These are phyloP conservation scores for Rhegmatorhina hoffmannsi DNA, from an alignment of 2,113 vertebrate species.

Conservation along the genomic window DNA sequence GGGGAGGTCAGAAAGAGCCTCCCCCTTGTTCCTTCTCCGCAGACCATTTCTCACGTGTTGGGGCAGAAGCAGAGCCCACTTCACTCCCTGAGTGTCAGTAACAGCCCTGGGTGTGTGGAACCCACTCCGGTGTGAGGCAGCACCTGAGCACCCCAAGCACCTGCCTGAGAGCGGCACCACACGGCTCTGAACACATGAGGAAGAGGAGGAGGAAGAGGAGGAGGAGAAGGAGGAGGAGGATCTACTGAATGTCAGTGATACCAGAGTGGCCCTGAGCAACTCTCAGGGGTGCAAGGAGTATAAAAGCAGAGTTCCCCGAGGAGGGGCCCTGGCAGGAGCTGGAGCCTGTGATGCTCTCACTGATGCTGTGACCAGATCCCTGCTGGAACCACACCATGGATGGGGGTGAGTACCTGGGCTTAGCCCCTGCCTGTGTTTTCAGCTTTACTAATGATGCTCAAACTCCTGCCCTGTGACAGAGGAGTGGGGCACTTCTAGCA, in stretches of 20 bases:
- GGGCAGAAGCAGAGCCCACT: not conserved
- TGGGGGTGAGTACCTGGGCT: slow-evolving; percentile 51
- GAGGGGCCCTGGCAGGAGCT: not conserved
- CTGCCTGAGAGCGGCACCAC: not conserved
- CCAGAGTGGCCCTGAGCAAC: not conserved
- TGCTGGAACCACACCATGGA: slow-evolving; percentile 24
- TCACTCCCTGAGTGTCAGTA: fast-evolving
- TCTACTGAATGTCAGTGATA: not conserved
- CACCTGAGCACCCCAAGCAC: not conserved
- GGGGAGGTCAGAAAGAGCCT: not conserved
- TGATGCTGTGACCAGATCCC: not conserved
- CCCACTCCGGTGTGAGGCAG: not conserved
- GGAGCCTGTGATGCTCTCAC: not conserved
- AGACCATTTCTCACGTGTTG: not conserved
- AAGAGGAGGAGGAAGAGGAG: not conserved
- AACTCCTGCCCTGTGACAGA: not conserved
- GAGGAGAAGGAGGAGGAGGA: not conserved
- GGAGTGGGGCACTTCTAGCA: not conserved
- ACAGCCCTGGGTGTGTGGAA: not conserved
- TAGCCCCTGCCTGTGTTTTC: not conserved
- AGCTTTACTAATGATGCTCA: not conserved
- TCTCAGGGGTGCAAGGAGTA: not conserved
- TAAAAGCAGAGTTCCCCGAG: slow-evolving; percentile 25
- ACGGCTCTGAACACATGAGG: not conserved
- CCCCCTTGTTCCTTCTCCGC: not conserved